These are phyloP conservation scores for Oxyruncus cristatus DNA, from an alignment of 2,113 vertebrate species.

Conservation along the genomic window DNA sequence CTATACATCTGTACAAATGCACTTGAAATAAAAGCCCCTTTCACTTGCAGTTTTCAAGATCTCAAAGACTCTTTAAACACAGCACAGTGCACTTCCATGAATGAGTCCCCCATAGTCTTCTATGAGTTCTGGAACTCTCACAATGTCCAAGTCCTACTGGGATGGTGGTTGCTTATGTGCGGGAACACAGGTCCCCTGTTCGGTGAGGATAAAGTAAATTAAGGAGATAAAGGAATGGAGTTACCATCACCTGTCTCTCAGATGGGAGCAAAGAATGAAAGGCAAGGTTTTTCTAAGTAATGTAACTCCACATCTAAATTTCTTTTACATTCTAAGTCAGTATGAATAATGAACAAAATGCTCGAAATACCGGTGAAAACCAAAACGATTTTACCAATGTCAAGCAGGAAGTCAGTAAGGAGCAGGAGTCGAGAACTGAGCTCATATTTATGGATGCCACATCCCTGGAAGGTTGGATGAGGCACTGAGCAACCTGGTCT, in stretches of 20 bases:
- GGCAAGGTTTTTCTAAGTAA: not conserved
- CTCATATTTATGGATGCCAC: not conserved
- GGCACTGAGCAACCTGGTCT: not conserved
- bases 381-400: not conserved
- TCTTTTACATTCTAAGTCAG: not conserved
- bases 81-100: not conserved
- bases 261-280: not conserved
- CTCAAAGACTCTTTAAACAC: not conserved
- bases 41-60: not conserved
- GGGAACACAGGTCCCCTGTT: not conserved
- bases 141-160: not conserved
- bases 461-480: not conserved
- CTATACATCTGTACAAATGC: not conserved
- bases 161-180: fast-evolving
- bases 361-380: not conserved
- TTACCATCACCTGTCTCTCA: not conserved
- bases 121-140: not conserved
- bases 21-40: not conserved
- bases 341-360: not conserved
- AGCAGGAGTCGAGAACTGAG: not conserved
- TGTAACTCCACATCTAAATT: not conserved
- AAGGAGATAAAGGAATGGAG: not conserved
- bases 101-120: not conserved
- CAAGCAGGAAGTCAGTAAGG: not conserved
- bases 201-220: not conserved